Base-by-base conservation (phyloP, 1,140 invertebrate species). In the Camponotus pennsylvanicus region DNA sequence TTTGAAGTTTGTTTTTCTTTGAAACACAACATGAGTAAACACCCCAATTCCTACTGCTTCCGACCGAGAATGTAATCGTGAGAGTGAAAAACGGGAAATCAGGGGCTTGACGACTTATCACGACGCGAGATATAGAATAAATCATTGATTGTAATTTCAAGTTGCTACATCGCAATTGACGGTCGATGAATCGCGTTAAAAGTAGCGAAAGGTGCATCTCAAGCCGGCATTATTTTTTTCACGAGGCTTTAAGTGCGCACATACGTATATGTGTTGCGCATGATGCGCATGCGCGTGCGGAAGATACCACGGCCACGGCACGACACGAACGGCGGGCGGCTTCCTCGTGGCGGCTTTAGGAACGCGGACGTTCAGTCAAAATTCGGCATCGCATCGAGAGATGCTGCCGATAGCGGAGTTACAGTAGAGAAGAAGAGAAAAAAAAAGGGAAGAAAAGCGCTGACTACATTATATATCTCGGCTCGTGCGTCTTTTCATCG, bases 381-480 rank as follows among this genome's bases (percentile, higher is more conserved):
- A 89, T 90, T 89, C 85, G 70, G 87, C 85, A 87, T 55, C 78
- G n/a, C 32, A 67, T 70, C 83, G 49, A 52, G 89, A 91, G 67
- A 92, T 91, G 91, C 63, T 90, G 82, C 70, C 76, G 88, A 90
- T 59, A 49, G 82, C 69, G 82, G 86, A 85, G 76, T 87, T 88
- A 82, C 61, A 70, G 76, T 89, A 73, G 84, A 86, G 77, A 6
- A 75, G n/a, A 34, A 40, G 52, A 52, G 49, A 52, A 77, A 27
- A 67, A 40, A 80, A 52, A 49, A 82, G 21, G 15, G 34, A 7
- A 27, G 37, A 63, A 77, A 78, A 27, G 40, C 34, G 37, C 40
- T 52, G 13, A 7, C 15, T 52, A 49, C 11, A 49, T 49, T 49
- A 49, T 49, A 49, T 49, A 69, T 18, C 11, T 80, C n/a, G 7